A percentile compares a stretch with the other conserved stretches of the same genome.
phyloP scores from a whole-genome alignment of 2,113 vertebrate species.

The Caloenas nicobarica region DNA sequence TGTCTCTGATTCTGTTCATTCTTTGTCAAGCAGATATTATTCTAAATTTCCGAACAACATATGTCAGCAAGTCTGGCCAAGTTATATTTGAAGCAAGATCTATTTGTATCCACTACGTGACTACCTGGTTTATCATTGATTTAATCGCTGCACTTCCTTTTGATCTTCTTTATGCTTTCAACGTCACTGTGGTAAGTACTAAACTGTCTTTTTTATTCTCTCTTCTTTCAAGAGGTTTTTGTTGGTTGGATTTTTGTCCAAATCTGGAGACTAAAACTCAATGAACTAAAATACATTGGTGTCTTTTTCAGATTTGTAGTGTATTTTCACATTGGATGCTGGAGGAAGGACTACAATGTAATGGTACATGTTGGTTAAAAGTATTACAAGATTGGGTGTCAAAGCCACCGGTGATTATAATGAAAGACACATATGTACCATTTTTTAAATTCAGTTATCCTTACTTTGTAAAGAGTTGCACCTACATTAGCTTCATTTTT shows the following conservation, averaged over 20 bases:
- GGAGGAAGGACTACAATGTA: background rate
- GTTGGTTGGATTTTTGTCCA: background rate
- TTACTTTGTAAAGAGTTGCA: background rate
- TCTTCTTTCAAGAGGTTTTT: background rate
- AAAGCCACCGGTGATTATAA: background rate
- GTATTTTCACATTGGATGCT: background rate
- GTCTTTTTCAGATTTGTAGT: background rate
- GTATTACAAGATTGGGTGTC: background rate
- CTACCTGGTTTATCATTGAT: slow-evolving; percentile 98
- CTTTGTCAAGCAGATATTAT: slow-evolving; percentile 87
- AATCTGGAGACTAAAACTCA: background rate
- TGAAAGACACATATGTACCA: background rate
- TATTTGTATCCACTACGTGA: slow-evolving; percentile 98
- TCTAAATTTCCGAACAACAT: slow-evolving; percentile 96
- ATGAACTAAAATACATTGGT: background rate
- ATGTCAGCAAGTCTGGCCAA: slow-evolving; percentile 98
- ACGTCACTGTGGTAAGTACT: slow-evolving; percentile 95
- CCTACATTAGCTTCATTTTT: background rate
- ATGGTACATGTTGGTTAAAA: background rate
- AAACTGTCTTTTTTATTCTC: background rate
- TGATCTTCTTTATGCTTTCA: slow-evolving; percentile 97
- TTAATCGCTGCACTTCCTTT: slow-evolving; percentile 96
- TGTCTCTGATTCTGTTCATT: slow-evolving; percentile 39
- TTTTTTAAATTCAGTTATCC: background rate
- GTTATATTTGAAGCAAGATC: slow-evolving; percentile 97